Percentiles rank a stretch among this genome's conserved stretches.
Conservation (phyloP, 2,888 invertebrate species). For the Erpobdella octoculata region DNA sequence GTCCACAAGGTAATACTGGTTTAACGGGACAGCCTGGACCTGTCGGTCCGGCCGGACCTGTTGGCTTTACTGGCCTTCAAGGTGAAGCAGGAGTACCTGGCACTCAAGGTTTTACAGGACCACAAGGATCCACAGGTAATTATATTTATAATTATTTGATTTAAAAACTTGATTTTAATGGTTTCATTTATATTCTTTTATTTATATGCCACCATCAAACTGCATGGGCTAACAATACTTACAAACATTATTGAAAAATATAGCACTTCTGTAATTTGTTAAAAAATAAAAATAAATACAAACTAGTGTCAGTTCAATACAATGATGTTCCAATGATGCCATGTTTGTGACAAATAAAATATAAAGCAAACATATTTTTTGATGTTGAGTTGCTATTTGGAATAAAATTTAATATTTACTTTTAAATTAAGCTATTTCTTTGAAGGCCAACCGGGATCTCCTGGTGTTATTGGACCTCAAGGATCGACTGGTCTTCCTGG, state of each 20-base stretch:
- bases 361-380: too few species aligned
- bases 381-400: not conserved
- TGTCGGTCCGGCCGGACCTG: conserved; percentile 52
- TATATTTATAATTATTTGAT: too few species aligned
- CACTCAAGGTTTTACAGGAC: conserved; percentile 34
- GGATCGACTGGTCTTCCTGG: conserved; percentile 31
- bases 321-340: not conserved
- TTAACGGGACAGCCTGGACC: conserved; percentile 37
- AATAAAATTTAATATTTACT: not conserved
- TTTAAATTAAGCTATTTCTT: not conserved
- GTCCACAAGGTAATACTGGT: conserved; percentile 31
- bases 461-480: conserved; percentile 5
- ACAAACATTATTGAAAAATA: too few species aligned
- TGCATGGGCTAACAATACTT: too few species aligned
- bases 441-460: conserved; percentile 13
- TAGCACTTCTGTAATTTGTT: too few species aligned
- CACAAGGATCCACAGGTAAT: conserved; percentile 30
- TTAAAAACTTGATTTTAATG: too few species aligned
- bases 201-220: too few species aligned
- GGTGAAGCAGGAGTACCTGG: conserved; percentile 29
- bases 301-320: too few species aligned
- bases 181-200: too few species aligned
- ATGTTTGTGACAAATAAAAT: too few species aligned
- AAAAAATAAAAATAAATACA: too few species aligned
- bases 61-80: conserved; percentile 53